Base-by-base conservation (phyloP, 2,888 invertebrate species). In the Pseudeuparius sepicola region DNA sequence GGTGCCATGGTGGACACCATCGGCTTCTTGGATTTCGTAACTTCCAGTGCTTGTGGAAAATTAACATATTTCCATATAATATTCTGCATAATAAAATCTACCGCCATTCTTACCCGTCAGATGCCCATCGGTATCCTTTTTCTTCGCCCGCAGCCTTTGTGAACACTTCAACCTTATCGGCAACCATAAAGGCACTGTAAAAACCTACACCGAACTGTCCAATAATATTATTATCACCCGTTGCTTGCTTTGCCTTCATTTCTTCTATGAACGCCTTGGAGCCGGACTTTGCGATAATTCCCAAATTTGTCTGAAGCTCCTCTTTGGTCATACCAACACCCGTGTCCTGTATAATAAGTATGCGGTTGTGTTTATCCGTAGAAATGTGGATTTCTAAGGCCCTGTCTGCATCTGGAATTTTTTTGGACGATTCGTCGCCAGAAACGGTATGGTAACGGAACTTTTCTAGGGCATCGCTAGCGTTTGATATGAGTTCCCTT, bases 191-290 rank as follows among this genome's bases (percentile, higher is more conserved):
- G 1, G 86, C 81, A 9, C 96, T 94, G 61, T 97, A 97, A 62
- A 97, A 97, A 1, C 96, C 97, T 11, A 97, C 97, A 46, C 96
- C 97, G 68, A 97, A 97, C 61, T 97, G 94, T 3, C 96, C 93
- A 57, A 94, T 93, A 33, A 94, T 90, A 42, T 82, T 78, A 45
- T 72, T 75, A 7, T 76, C 75, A 2, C 69, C 66, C 3, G 68
- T 62, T 24, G 73, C 68, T 37, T 55, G 51, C 49, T 78, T 72
- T 31, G 75, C 70, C 55, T 85, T 80, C 14, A 92, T 63, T 59
- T 90, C 75, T 55, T 93, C 83, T 43, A 94, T 63, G 54, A 93
- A 94, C 11, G 85, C 83, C 76, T 78, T 94, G 0, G 94, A 94
- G 1, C 96, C 97, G 37, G 94, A 96, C 48, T 86, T 74, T 2